phyloP scores from a whole-genome alignment of 1,140 invertebrate genomes.

The Solen grandis region DNA sequence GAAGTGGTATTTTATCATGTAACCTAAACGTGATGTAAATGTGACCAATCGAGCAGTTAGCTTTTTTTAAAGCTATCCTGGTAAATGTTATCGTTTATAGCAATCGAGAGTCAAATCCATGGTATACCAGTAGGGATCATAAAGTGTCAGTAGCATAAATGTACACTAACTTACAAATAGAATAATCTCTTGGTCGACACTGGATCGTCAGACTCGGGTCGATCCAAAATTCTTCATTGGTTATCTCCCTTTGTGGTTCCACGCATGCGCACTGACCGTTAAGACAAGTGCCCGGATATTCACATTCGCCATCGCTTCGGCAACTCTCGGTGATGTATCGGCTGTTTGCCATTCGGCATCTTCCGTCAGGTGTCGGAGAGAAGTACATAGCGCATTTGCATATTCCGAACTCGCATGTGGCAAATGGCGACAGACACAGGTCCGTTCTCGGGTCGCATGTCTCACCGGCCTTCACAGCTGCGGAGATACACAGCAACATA shows the following conservation, averaged over 20 bases:
- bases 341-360: conserved; percentile 41
- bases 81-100: too few species aligned
- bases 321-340: conserved; percentile 45
- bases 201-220: conserved; percentile 49
- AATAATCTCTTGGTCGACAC: conserved; percentile 48
- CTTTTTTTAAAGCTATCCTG: too few species aligned
- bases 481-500: too few species aligned
- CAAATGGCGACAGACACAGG: conserved; percentile 46
- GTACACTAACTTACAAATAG: conserved; percentile 28
- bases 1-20: too few species aligned
- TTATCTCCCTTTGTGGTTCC: conserved; percentile 39
- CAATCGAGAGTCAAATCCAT: too few species aligned
- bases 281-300: conserved; percentile 46
- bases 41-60: too few species aligned
- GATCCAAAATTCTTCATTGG: conserved; percentile 52
- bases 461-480: conserved; percentile 31
- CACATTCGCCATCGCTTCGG: conserved; percentile 39
- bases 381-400: conserved; percentile 34
- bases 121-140: too few species aligned
- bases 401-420: conserved; percentile 38
- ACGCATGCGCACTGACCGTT: conserved; percentile 51
- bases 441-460: conserved; percentile 39
- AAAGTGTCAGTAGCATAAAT: neutral
- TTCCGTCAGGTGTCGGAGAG: conserved; percentile 42
- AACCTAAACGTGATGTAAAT: too few species aligned